A percentile compares a stretch with the other conserved stretches of the same genome.
phyloP scores from a whole-genome alignment of 2,888 invertebrate genomes.

The Ypsolopha sequella region DNA sequence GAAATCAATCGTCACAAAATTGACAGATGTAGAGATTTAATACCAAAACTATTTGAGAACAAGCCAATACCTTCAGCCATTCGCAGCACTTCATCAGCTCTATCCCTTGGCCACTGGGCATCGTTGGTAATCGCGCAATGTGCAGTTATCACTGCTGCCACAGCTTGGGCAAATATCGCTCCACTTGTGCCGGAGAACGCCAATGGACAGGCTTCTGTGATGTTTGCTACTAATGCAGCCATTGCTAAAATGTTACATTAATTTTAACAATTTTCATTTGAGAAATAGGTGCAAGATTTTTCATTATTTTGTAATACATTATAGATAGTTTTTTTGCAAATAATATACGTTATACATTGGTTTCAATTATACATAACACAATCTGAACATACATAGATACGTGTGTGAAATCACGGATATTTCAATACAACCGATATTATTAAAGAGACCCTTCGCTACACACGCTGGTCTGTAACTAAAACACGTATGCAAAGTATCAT shows the following conservation, averaged over 20 bases:
- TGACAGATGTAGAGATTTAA: neutral
- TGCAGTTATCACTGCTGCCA: constrained; percentile 67
- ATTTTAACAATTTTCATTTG: neutral
- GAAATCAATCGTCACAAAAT: too few species aligned
- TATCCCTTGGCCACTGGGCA: constrained; percentile 63
- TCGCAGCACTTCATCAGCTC: constrained; percentile 19
- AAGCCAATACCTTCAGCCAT: constrained; percentile 16
- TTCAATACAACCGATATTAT: too few species aligned
- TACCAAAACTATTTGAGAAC: neutral
- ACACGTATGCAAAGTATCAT: too few species aligned
- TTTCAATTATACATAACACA: too few species aligned
- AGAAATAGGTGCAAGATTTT: neutral
- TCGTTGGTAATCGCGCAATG: constrained; percentile 63
- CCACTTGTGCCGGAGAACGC: constrained; percentile 30
- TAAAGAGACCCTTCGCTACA: too few species aligned
- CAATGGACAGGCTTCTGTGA: constrained; percentile 26
- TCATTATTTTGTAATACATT: too few species aligned
- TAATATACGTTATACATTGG: too few species aligned
- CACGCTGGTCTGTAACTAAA: too few species aligned
- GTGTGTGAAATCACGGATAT: too few species aligned
- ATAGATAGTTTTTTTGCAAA: too few species aligned
- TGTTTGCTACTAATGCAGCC: constrained; percentile 18
- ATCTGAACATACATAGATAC: too few species aligned
- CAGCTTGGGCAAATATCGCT: constrained; percentile 62
- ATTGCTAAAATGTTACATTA: constrained; percentile 11